Evolutionary conservation across 2,113 vertebrate species (phyloP).

Genomic region (Alaudala cheleensis): DNA sequence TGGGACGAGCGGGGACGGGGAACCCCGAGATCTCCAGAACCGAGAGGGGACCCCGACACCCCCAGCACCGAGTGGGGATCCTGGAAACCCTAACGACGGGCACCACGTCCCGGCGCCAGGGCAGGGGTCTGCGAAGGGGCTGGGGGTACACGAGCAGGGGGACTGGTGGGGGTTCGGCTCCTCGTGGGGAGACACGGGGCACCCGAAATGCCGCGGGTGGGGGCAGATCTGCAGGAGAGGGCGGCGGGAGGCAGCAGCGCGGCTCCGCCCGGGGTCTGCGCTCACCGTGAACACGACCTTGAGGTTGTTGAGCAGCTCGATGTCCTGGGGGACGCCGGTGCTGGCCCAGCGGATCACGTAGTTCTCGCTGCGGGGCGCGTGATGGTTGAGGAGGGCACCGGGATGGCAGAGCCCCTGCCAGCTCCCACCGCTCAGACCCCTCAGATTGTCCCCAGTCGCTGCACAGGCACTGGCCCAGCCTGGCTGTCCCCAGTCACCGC

Average conservation of each 20-base stretch:
- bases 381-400: neutral
- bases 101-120: rapidly evolving
- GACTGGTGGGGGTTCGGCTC: rapidly evolving
- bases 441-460: rapidly evolving
- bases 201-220: rapidly evolving
- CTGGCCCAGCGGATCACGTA: conserved; percentile 70
- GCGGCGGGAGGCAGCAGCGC: neutral
- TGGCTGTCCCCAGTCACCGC: neutral
- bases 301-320: conserved; percentile 68
- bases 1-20: neutral
- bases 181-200: rapidly evolving
- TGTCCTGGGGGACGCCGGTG: conserved; percentile 50
- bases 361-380: conserved; percentile 6
- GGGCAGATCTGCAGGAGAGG: neutral
- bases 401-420: neutral
- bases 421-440: neutral
- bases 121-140: neutral
- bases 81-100: neutral
- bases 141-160: neutral
- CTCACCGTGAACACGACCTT: conserved; percentile 63
- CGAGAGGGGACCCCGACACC: neutral
- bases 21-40: neutral
- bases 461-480: neutral
- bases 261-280: rapidly evolving
- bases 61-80: neutral